Percentiles rank a stretch among this genome's conserved stretches.
phyloP scores from a whole-genome alignment of 2,113 vertebrate genomes.

The Genyomyrus donnyi region DNA sequence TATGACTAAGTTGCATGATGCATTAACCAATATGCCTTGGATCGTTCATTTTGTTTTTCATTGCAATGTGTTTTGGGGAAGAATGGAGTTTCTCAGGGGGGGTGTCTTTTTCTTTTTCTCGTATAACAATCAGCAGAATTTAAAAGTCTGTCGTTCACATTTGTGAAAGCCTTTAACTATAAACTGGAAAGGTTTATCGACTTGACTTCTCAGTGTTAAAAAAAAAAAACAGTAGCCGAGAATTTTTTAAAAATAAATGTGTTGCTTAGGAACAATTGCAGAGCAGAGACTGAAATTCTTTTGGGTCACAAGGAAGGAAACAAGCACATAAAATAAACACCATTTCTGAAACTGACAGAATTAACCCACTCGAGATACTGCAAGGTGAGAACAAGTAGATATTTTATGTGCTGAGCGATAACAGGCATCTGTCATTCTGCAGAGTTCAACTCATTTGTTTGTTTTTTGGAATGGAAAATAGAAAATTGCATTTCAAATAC shows the following conservation, averaged over 20 bases:
- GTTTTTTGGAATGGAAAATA: neutral
- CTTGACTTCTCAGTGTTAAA: neutral
- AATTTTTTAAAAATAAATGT: constrained; percentile 2
- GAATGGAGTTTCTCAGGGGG: neutral
- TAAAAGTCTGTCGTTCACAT: neutral
- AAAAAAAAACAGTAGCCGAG: neutral
- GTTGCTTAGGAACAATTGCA: constrained; percentile 6
- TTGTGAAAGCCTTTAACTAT: neutral
- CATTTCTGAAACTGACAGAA: neutral
- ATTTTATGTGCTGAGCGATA: neutral
- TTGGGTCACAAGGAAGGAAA: neutral
- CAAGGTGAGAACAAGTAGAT: neutral
- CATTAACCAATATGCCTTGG: neutral
- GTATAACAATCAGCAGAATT: neutral
- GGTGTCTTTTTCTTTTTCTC: neutral
- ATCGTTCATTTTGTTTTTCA: neutral
- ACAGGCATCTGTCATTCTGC: neutral
- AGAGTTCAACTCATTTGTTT: neutral
- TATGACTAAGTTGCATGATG: neutral
- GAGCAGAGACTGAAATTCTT: neutral
- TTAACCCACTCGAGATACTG: neutral
- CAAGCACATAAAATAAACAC: neutral
- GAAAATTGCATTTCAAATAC: neutral
- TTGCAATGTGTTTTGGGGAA: neutral
- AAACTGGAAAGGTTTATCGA: neutral